Conservation (phyloP, 1,140 invertebrate species). For the Bombus confusus region DNA sequence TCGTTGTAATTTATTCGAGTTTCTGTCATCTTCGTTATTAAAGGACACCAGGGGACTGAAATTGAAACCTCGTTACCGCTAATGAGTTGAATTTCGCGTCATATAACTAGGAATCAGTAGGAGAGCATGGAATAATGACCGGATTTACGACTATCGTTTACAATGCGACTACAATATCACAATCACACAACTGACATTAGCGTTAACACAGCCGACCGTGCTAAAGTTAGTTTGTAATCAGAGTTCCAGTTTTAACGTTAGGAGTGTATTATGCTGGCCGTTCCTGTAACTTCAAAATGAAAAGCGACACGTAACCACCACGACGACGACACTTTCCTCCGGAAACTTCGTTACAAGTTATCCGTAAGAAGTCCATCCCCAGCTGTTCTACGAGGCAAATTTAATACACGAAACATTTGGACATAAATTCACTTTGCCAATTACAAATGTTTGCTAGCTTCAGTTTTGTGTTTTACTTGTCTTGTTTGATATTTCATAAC, state of each 20-base stretch:
- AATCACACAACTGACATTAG: constrained; percentile 1
- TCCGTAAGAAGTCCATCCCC: neutral
- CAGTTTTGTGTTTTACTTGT: neutral
- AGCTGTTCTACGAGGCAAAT: no score
- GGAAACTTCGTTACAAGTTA: constrained; percentile 21
- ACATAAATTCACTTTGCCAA: neutral
- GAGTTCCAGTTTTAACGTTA: constrained; percentile 24
- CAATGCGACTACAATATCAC: neutral
- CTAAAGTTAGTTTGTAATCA: constrained; percentile 27
- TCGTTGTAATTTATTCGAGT: neutral
- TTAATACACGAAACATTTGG: neutral
- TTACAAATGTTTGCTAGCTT: neutral
- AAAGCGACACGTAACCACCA: neutral
- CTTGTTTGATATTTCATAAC: no score
- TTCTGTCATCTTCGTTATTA: neutral
- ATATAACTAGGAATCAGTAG: neutral
- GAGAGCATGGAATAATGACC: neutral
- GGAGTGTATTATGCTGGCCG: neutral
- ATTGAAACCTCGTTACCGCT: constrained; percentile 22
- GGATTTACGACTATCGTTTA: constrained; percentile 9
- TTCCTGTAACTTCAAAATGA: neutral
- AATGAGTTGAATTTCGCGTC: constrained; percentile 21
- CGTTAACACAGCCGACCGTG: neutral
- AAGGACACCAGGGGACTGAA: neutral
- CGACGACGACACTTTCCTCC: neutral